A percentile compares a stretch with the other conserved stretches of the same genome.
phyloP scores from a whole-genome alignment of 2,888 invertebrate genomes.

The Cosmia trapezina region DNA sequence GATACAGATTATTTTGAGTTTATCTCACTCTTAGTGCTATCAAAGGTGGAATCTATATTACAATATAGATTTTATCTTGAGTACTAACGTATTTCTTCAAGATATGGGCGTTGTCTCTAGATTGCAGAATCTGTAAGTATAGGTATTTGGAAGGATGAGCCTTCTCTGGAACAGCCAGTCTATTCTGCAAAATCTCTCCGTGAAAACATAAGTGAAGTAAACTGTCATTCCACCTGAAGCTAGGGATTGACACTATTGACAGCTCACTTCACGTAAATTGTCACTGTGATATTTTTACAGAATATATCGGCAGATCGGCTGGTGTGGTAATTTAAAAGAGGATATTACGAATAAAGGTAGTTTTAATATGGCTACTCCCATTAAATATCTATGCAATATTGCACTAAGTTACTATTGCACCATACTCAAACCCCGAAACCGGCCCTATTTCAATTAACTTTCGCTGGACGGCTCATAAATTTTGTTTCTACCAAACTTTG shows the following conservation, averaged over 20 bases:
- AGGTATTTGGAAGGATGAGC: not conserved
- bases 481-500: conserved; percentile 38
- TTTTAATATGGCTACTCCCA: not conserved
- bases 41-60: conserved; percentile 9
- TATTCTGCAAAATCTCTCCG: not conserved
- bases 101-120: conserved; percentile 8
- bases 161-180: not conserved
- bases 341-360: not conserved
- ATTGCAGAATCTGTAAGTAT: not conserved
- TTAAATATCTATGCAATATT: conserved; percentile 10
- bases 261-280: too few species aligned
- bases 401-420: conserved; percentile 21
- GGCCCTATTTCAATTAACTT: conserved; percentile 52
- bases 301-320: not conserved
- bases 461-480: conserved; percentile 60
- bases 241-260: too few species aligned
- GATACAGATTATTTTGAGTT: conserved; percentile 12
- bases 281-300: too few species aligned
- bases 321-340: not conserved
- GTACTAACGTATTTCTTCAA: conserved; percentile 1
- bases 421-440: conserved; percentile 9
- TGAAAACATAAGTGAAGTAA: not conserved
- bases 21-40: conserved; percentile 28
- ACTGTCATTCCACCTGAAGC: too few species aligned
- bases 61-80: conserved; percentile 27